Evolutionary conservation across 2,113 vertebrate genomes (phyloP), one percentile per base, ranked within the genome.

Genomic region (Pseudopodoces humilis): DNA sequence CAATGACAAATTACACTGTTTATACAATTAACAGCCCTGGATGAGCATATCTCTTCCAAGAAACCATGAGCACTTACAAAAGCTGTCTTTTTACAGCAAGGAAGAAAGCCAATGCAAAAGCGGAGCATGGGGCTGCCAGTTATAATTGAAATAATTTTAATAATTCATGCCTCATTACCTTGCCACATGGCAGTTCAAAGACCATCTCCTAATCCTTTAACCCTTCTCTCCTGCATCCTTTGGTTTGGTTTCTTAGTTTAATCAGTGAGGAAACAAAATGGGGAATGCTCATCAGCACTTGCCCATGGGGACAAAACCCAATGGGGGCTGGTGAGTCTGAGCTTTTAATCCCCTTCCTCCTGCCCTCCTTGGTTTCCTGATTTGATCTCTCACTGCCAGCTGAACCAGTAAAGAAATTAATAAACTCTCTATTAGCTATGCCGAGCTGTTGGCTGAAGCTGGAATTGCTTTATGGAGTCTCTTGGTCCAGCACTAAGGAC

Each of bases 91-190:
- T 80, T 67, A 65, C 83, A 71, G 50, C 35, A 28, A 86, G 60
- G 63, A 92, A 88, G 52, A 86, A 88, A 91, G 81, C 62, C 86
- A 92, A 60, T 25, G 84, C 78, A 89, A 87, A 79, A 95, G 60
- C 6, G 0, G 55, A 49, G 60, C 68, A 44, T 71, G 90, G 15
- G 64, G 71, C 93, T 96, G 94, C 90, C 94, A 83, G 88, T 95
- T 94, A 83, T 93, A 93, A 96, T 96, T 95, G 93, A 95, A 95
- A 94, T 95, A 0, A 92, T 90, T 95, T 97, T 96, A 97, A 96
- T 97, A 97, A 97, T 96, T 95, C 96, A 94, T 95, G 90, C 92
- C 90, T 97, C 93, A 92, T 96, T 96, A 96, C 90, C 95, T 95
- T 94, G 78, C 88, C 93, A 92, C 94, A 94, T 94, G 88, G 85